Evolutionary conservation across 2,888 invertebrate genomes (phyloP).

Genomic region (Poecilus cupreus): DNA sequence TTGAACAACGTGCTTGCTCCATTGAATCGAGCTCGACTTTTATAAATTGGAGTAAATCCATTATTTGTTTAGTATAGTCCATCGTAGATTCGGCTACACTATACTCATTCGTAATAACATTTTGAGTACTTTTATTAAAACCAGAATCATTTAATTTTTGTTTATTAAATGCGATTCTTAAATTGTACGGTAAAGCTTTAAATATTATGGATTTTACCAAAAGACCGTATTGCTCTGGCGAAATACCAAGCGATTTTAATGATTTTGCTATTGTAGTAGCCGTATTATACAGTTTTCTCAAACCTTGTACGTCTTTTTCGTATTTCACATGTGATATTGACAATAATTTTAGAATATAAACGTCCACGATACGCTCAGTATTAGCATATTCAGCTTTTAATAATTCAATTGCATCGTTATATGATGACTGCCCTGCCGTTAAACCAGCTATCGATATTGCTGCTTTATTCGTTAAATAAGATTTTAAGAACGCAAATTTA

Average conservation of each 20-base stretch:
- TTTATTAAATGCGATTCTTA: background rate
- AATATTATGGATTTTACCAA: slow-evolving; percentile 14
- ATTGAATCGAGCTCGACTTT: slow-evolving; percentile 25
- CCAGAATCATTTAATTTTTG: background rate
- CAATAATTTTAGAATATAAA: slow-evolving; percentile 1
- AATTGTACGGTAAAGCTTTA: slow-evolving; percentile 1
- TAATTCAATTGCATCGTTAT: slow-evolving; percentile 6
- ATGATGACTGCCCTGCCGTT: background rate
- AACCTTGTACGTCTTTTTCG: background rate
- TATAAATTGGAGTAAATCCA: background rate
- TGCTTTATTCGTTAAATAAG: background rate
- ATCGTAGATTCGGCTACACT: too few species aligned
- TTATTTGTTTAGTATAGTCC: slow-evolving; percentile 5
- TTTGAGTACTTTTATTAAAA: background rate
- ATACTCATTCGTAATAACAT: background rate
- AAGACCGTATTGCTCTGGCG: slow-evolving; percentile 8
- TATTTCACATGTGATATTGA: background rate
- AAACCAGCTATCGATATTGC: background rate
- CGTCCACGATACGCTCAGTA: background rate
- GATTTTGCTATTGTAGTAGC: slow-evolving; percentile 3
- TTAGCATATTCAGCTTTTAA: slow-evolving; percentile 1
- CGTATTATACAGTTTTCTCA: slow-evolving; percentile 17
- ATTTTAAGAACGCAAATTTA: slow-evolving; percentile 6
- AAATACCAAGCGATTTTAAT: slow-evolving; percentile 1
- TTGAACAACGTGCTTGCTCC: background rate